Evolutionary conservation across 64 coral and sea anemone genomes (phyloP), one percentile per base, ranked within the genome.

Genomic region (Porites australiensis): DNA sequence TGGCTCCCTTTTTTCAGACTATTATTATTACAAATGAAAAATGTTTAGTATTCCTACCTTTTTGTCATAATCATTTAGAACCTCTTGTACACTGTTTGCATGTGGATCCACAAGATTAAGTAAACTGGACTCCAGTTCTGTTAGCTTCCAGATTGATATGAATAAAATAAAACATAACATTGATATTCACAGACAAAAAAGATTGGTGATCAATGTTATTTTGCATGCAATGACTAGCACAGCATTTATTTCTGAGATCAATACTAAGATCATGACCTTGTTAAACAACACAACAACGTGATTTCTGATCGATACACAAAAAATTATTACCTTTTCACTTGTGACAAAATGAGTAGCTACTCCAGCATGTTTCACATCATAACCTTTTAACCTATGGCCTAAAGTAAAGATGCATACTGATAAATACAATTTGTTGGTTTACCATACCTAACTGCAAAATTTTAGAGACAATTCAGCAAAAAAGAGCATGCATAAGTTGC

Each of bases 341-440:
- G 54, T 91, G 20, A 99, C 98, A 88, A 91, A 99, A 89, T 99
- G 98, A 64, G 98, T 99, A 49, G 98, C 98, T 72, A 99, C 74
- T 58, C 98, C 98, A 86, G 98, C 98, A 85, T 94, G 91, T 91
- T 99, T 93, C 2, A 99, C 92, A 91, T 99, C 88, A 82, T 91
- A 89, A 83, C 98, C 98, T 89, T 89, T 94, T 21, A 99, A 84
- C 48, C 98, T 75, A 47, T 95, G 88, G 70, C 96, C 96, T 98
- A 67, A 95, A 90, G 27, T 37, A 37, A 37, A 37, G 27, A 77
- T 15, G 13, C 14, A 45, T 58, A 68, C 54, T 57, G 3, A 57
- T 57, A 57, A 57, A 57, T 9, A 9, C 54, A 57, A 12, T 57
- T 57, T 57, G 12, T 9, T 57, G 12, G 12, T 12, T 57, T 37